Conservation (phyloP, 2,888 invertebrate species). For the Dastarcus helophoroides region DNA sequence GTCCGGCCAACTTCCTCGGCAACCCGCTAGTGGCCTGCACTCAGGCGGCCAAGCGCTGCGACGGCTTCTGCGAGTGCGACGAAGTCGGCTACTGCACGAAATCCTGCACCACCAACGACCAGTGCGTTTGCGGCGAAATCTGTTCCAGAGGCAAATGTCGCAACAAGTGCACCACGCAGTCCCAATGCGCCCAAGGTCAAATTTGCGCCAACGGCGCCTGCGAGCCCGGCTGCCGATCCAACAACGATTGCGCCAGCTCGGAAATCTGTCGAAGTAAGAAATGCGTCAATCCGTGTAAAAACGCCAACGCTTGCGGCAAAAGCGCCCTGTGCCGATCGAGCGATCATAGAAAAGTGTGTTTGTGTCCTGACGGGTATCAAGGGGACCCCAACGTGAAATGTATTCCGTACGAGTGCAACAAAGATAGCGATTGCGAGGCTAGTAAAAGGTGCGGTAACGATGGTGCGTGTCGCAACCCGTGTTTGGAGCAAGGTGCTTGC, state of each 20-base stretch:
- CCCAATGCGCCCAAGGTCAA: conserved; percentile 63
- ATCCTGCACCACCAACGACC: conserved; percentile 50
- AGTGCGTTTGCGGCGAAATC: conserved; percentile 74
- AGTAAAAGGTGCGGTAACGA: conserved; percentile 62
- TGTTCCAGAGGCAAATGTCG: conserved; percentile 65
- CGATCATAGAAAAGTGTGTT: conserved; percentile 72
- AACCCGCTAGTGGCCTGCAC: conserved; percentile 71
- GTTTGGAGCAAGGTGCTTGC: conserved; percentile 62
- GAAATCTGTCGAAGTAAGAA: conserved; percentile 60
- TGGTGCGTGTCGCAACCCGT: conserved; percentile 73
- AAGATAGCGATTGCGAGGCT: conserved; percentile 63
- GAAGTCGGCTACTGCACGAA: conserved; percentile 68
- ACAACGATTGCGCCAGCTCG: conserved; percentile 67
- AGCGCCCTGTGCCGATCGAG: conserved; percentile 70
- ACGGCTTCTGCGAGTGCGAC: conserved; percentile 69
- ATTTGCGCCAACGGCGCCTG: conserved; percentile 63
- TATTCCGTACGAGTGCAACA: conserved; percentile 63
- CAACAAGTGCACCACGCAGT: conserved; percentile 54
- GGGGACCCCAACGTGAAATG: conserved; percentile 71
- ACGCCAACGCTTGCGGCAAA: conserved; percentile 61
- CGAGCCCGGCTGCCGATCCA: conserved; percentile 66
- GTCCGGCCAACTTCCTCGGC: conserved; percentile 68
- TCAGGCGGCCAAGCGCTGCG: conserved; percentile 59
- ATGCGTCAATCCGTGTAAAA: conserved; percentile 59
- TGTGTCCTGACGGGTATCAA: conserved; percentile 76